These are phyloP conservation scores for Cactoblastis cactorum DNA, from an alignment of 2,888 invertebrate species.

Conservation along the genomic window DNA sequence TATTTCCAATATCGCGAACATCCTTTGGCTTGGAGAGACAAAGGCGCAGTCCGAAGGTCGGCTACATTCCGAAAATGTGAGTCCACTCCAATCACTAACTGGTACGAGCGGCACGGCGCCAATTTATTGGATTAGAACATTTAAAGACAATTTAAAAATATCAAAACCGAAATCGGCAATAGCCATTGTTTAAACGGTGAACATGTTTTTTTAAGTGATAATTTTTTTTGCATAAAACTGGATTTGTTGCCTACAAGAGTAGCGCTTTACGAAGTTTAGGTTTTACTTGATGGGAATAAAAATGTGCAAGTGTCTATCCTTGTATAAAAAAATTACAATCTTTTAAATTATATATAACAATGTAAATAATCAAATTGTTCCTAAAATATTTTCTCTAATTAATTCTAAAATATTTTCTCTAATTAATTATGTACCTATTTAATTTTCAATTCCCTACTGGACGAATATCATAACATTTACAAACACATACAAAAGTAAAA, in stretches of 20 bases:
- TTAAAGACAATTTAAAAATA: conserved; percentile 1
- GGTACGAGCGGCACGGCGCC: conserved; percentile 50
- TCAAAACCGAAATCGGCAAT: neutral
- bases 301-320: neutral
- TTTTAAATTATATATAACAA: conserved; percentile 12
- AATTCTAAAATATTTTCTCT: too few species aligned
- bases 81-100: conserved; percentile 50
- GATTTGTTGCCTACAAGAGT: neutral
- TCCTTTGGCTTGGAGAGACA: conserved; percentile 24
- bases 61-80: conserved; percentile 71
- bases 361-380: too few species aligned
- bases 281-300: neutral
- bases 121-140: conserved; percentile 22
- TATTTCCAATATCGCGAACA: too few species aligned
- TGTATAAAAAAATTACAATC: neutral
- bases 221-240: conserved; percentile 2
- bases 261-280: neutral
- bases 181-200: too few species aligned
- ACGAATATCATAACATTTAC: too few species aligned
- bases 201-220: too few species aligned
- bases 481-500: too few species aligned
- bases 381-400: too few species aligned
- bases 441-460: too few species aligned
- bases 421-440: too few species aligned
- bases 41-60: conserved; percentile 64